Base-by-base conservation (phyloP, 2,113 vertebrate species). In the Chiloscyllium plagiosum region DNA sequence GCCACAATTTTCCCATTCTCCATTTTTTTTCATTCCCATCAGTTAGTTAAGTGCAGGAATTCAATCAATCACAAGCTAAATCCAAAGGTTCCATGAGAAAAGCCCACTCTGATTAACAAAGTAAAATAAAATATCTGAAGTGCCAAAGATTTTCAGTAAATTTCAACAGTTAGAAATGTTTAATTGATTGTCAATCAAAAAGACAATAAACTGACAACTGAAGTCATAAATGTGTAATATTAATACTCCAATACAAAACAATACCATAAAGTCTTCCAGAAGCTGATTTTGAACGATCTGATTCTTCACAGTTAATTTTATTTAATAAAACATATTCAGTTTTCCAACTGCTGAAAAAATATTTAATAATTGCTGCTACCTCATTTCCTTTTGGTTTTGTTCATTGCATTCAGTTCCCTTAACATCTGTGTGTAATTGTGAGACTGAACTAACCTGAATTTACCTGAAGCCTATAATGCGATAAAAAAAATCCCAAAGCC, bases 161-260 rank as follows among this genome's bases (percentile, higher is more conserved):
- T 19, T 42, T 83, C 52, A 92, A 92, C 15, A 56, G 50, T 50
- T 29, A 1, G 37, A 83, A 83, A 83, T 83, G 20, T 61, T 92
- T 33, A 65, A 61, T 92, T 90, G 33, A 26, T n/a, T 92, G 33
- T 92, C 52, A n/a, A 92, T 92, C 87, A 92, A 65, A 52, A 92
- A 65, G 56, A 92, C 56, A 92, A 92, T 92, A 65, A 92, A 92
- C 29, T 92, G 56, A 29, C 87, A 56, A 92, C 33, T 92, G 33
- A 4, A 61, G 33, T 61, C 29, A 61, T 56, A 33, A 29, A 33
- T 61, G 26, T 4, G 26, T 56, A 8, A 65, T 65, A 17, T 92
- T 65, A 61, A 61, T 19, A 56, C 65, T 92, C 87, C 56, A 92
- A 92, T 65, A n/a, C 87, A 92, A 92, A 29, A 92, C 13, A 65